Evolutionary conservation across 2,797 vertebrate species (phyloP).

Genomic region (Rhynchotus rufescens): DNA sequence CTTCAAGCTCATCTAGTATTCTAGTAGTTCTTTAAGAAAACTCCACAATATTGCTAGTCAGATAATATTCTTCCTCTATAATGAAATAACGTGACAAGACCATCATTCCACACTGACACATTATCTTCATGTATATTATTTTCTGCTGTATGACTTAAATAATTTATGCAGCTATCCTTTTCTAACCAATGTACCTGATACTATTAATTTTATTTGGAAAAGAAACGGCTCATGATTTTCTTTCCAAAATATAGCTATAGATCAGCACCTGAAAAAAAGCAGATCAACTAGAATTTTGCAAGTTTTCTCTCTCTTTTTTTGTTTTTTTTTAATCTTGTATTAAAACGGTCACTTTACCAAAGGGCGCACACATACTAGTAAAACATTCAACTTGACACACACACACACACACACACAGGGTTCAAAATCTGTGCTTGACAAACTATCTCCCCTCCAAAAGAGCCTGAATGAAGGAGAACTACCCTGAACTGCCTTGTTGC

Average conservation of each 20-base stretch:
- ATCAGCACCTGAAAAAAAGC: neutral
- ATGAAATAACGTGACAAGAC: neutral
- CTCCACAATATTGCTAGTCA: neutral
- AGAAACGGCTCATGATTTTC: neutral
- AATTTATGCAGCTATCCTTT: neutral
- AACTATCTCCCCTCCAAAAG: neutral
- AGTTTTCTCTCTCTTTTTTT: neutral
- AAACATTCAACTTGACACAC: neutral
- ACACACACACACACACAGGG: neutral
- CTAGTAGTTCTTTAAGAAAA: neutral
- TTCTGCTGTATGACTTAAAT: neutral
- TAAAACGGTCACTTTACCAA: neutral
- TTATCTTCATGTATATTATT: neutral
- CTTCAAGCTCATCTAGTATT: neutral
- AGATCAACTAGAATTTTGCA: neutral
- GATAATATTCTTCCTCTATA: neutral
- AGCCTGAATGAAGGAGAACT: neutral
- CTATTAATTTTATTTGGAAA: neutral
- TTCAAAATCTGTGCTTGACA: neutral
- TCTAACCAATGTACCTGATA: neutral
- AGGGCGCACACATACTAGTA: neutral
- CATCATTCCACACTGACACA: neutral
- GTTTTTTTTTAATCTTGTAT: neutral
- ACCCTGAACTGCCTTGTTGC: neutral
- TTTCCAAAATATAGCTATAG: neutral